Conservation (phyloP, 2,797 vertebrate species). For the Phoeniculus purpureus region DNA sequence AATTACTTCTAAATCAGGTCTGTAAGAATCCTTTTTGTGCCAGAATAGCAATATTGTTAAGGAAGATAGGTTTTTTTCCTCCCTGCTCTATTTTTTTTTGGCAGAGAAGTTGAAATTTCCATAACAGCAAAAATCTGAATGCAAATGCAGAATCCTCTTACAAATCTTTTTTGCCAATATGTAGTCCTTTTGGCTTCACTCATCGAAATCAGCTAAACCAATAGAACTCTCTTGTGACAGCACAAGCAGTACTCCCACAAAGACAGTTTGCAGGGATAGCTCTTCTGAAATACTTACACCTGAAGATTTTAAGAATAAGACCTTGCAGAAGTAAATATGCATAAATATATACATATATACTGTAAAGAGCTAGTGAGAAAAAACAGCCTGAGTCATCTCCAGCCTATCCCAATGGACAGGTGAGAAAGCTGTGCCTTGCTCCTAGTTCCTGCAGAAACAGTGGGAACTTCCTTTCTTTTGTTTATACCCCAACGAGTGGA, state of each 20-base stretch:
- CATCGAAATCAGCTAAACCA: background rate
- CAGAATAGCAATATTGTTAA: conserved; percentile 52
- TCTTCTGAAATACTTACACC: background rate
- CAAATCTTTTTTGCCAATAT: background rate
- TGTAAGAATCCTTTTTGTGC: conserved; percentile 13
- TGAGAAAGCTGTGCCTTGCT: background rate
- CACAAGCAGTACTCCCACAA: background rate
- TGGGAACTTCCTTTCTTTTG: conserved; percentile 10
- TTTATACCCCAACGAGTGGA: background rate
- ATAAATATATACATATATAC: background rate
- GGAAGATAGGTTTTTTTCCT: background rate
- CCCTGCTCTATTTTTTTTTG: background rate
- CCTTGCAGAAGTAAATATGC: background rate
- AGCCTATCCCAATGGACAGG: background rate
- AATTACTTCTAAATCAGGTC: conserved; percentile 29
- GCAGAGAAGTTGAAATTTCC: conserved; percentile 2
- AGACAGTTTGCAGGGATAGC: background rate
- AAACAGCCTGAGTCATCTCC: background rate
- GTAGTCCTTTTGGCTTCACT: background rate
- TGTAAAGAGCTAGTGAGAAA: background rate
- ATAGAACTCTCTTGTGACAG: background rate
- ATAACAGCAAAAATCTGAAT: conserved; percentile 18
- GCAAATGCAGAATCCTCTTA: conserved; percentile 12
- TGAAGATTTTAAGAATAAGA: background rate
- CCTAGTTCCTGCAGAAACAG: conserved; percentile 1